These are phyloP conservation scores for Arctia plantaginis DNA, from an alignment of 2,888 invertebrate species.

Conservation along the genomic window DNA sequence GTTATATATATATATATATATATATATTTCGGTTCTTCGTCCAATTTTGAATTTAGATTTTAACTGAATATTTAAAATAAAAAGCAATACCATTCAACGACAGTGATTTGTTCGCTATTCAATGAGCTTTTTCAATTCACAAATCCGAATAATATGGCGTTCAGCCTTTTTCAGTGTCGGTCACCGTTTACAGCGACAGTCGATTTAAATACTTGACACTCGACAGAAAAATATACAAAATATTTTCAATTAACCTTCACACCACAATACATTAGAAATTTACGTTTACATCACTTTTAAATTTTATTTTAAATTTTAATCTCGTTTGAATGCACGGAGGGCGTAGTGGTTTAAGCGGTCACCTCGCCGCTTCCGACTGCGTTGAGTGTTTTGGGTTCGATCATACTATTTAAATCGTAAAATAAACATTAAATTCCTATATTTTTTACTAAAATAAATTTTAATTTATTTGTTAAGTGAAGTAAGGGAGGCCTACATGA, in stretches of 20 bases:
- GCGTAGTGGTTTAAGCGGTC: too few species aligned
- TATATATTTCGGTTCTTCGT: background rate
- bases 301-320: too few species aligned
- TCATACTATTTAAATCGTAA: too few species aligned
- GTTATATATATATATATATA: too few species aligned
- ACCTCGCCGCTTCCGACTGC: too few species aligned
- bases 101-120: slow-evolving; percentile 13
- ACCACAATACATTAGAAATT: background rate
- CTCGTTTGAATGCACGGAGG: too few species aligned
- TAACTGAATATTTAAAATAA: background rate
- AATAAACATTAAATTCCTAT: too few species aligned
- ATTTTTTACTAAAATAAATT: too few species aligned
- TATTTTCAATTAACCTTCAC: background rate
- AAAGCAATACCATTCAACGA: background rate
- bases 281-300: background rate
- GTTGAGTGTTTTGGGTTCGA: too few species aligned
- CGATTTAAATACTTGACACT: slow-evolving; percentile 13
- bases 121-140: slow-evolving; percentile 17
- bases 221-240: background rate
- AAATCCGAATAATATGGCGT: slow-evolving; percentile 18
- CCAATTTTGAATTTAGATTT: background rate
- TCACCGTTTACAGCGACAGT: too few species aligned
- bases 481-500: too few species aligned
- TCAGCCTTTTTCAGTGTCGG: slow-evolving; percentile 12
- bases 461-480: too few species aligned